Percentiles rank a stretch among this genome's conserved stretches.
Evolutionary conservation across 2,797 vertebrate species (phyloP).

Genomic region (Hypotaenidia philippensis): DNA sequence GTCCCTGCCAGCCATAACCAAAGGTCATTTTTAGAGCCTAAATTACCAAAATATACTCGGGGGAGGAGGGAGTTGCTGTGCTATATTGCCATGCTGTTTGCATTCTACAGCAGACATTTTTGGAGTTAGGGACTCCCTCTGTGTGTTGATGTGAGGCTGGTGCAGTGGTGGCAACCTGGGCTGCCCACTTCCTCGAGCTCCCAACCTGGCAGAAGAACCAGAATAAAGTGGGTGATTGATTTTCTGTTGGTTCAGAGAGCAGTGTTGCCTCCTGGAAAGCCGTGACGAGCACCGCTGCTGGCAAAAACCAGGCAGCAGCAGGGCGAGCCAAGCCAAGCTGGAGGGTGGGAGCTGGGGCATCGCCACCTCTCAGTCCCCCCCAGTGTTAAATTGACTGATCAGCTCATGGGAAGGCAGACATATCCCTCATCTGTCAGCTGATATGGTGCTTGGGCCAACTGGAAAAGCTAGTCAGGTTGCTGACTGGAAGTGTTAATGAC

Average conservation of each 20-base stretch:
- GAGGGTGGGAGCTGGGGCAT: not conserved
- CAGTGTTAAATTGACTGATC: not conserved
- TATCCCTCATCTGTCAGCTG: not conserved
- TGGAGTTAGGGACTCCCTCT: accelerated
- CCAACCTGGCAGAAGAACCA: not conserved
- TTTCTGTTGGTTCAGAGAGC: not conserved
- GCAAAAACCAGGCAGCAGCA: not conserved
- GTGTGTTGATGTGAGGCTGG: accelerated
- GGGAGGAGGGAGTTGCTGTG: not conserved
- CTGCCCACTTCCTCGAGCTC: accelerated
- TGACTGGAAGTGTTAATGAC: not conserved
- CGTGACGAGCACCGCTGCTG: accelerated
- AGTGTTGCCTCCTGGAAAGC: not conserved
- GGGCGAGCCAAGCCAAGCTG: not conserved
- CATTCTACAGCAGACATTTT: not conserved
- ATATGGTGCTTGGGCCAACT: not conserved
- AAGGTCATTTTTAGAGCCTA: not conserved
- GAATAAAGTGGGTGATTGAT: not conserved
- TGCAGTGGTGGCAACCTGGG: accelerated
- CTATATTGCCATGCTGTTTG: not conserved
- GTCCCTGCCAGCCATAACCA: accelerated
- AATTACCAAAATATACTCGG: not conserved
- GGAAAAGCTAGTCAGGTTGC: not conserved
- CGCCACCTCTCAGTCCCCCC: not conserved
- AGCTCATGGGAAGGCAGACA: not conserved